phyloP scores from a whole-genome alignment of 2,797 vertebrate species.

The Enteromius afrohamiltoni region DNA sequence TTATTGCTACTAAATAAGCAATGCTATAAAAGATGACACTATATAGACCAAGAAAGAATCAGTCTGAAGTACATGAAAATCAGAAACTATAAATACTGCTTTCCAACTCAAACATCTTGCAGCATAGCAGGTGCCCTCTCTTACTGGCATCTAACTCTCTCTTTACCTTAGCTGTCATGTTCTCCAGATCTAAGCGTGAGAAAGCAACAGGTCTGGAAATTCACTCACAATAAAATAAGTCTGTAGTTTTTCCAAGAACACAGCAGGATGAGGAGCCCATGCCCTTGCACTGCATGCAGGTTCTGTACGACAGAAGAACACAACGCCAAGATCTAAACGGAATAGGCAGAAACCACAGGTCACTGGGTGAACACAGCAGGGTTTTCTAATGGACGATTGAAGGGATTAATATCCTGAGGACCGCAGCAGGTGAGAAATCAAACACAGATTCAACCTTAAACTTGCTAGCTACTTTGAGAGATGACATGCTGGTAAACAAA shows the following conservation, averaged over 20 bases:
- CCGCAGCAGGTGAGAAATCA: constrained; percentile 47
- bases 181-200: constrained; percentile 38
- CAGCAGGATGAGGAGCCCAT: constrained; percentile 30
- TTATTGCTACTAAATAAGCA: neutral
- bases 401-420: constrained; percentile 36
- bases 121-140: neutral
- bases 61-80: neutral
- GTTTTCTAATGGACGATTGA: constrained; percentile 35
- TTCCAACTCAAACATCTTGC: neutral
- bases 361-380: constrained; percentile 27
- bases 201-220: constrained; percentile 44
- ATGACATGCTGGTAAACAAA: constrained; percentile 35
- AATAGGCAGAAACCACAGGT: constrained; percentile 16
- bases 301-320: neutral
- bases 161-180: constrained; percentile 21
- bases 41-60: neutral
- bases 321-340: neutral
- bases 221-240: constrained; percentile 21
- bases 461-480: neutral
- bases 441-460: constrained; percentile 32
- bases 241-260: constrained; percentile 23
- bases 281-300: neutral
- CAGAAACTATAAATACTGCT: neutral
- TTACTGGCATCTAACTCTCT: constrained; percentile 34
- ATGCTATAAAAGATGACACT: neutral